Base-by-base conservation (phyloP, 2,888 invertebrate species). In the Drosophila nigritarsus region DNA sequence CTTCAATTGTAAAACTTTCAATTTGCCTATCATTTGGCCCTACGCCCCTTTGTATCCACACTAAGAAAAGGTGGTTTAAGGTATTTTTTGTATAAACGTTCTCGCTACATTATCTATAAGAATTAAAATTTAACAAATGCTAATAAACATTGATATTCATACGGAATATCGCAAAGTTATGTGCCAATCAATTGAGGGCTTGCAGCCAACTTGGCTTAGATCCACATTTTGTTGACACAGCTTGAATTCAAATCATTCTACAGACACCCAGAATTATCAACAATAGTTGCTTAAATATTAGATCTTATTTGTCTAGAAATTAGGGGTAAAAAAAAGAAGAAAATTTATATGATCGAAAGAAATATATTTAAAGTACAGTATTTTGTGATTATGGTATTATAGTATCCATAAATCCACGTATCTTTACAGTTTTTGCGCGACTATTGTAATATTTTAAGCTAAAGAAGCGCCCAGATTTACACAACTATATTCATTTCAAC, bases 1-100 rank as follows among this genome's bases (percentile, higher is more conserved):
- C 75, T 87, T 71, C 79, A 79, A 72, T 64, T 78, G 59, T 82
- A 62, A 53, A 82, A 65, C 42, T 62, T 64, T 54, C 53, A 53
- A 60, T 79, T 45, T 53, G 32, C 64, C 63, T 53, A 65, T 71
- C 59, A 45, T 56, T 62, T 62, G 71, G 55, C 36, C 40, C 61
- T 34, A 38, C 20, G 50, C 32, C 20, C 50, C 54, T 53, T 29
- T 76, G 40, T 51, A 64, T n/a, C 38, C 50, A 53, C 59, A 67
- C 32, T 56, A 50, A 30, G 54, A 54, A 66, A 68, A 42, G 49
- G 62, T 73, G 86, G 69, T 50, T 73, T 34, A 48, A 71, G 68
- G 76, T 76, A 54, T 67, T 81, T 78, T 65, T 59, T 86, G 90
- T 86, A 90, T 71, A 86, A 86, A 89, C 61, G 74, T 77, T 78